A percentile compares a stretch with the other conserved stretches of the same genome.
Conservation (phyloP, 2,797 vertebrate species). For the Ambastaia sidthimunki region DNA sequence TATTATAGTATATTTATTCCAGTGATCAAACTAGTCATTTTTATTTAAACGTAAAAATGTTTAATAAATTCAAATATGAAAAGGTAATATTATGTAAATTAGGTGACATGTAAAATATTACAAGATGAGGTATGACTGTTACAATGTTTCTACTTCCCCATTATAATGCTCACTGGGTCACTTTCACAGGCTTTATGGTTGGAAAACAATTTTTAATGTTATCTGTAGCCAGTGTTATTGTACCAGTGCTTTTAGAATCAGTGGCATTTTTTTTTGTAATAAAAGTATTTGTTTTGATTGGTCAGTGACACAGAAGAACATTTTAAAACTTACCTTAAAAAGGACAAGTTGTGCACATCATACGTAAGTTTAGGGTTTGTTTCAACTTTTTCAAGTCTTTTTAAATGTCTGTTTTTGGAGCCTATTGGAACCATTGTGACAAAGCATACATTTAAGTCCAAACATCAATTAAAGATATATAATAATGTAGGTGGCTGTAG, state of each 20-base stretch:
- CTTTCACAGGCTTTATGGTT: conserved; percentile 55
- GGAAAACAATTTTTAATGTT: conserved; percentile 61
- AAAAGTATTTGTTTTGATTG: not conserved
- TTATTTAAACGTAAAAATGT: too few species aligned
- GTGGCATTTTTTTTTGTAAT: too few species aligned
- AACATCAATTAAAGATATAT: not conserved
- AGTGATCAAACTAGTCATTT: too few species aligned
- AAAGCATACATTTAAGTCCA: not conserved
- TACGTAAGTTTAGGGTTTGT: not conserved
- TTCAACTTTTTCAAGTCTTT: not conserved
- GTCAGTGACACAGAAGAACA: not conserved
- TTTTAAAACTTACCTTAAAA: not conserved
- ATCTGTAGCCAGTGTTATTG: too few species aligned
- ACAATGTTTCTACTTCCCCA: not conserved
- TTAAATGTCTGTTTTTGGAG: conserved; percentile 67
- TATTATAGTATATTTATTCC: too few species aligned
- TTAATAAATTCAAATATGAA: too few species aligned
- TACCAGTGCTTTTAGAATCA: too few species aligned
- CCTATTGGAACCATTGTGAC: conserved; percentile 40
- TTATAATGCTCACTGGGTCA: conserved; percentile 40
- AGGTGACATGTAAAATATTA: not conserved
- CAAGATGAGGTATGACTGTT: too few species aligned
- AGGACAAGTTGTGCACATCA: not conserved
- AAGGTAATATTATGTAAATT: too few species aligned
- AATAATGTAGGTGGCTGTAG: too few species aligned